Percentiles rank a stretch among this genome's conserved stretches.
Evolutionary conservation across 2,888 invertebrate genomes (phyloP).

Genomic region (Drosophila rubida): DNA sequence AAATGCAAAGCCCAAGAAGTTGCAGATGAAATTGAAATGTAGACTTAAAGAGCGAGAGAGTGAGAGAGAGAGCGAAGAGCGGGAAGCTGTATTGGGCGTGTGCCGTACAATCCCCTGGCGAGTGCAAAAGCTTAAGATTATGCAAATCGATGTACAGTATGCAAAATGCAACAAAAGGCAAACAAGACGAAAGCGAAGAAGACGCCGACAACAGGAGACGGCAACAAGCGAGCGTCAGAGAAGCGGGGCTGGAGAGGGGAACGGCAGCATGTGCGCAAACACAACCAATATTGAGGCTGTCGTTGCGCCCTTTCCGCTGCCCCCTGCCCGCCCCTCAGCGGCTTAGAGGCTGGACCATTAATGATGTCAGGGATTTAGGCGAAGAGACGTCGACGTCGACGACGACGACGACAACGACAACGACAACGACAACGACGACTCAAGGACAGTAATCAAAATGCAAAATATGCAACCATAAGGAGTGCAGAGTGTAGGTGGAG

Average conservation of each 20-base stretch:
- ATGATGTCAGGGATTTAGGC: conserved; percentile 67
- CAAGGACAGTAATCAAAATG: conserved; percentile 55
- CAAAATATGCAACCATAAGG: conserved; percentile 55
- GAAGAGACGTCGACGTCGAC: conserved; percentile 8
- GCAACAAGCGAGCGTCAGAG: neutral
- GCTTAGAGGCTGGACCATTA: conserved; percentile 49
- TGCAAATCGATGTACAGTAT: conserved; percentile 74
- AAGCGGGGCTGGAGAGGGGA: neutral
- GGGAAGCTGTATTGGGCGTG: conserved; percentile 36
- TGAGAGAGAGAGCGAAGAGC: neutral
- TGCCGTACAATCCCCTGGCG: conserved; percentile 54
- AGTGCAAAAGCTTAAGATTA: conserved; percentile 75
- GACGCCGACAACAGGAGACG: neutral
- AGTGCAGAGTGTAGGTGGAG: conserved; percentile 3
- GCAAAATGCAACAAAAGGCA: conserved; percentile 75
- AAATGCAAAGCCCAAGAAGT: conserved; percentile 19
- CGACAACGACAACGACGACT: conserved; percentile 1
- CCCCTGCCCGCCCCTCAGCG: neutral
- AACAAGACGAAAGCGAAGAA: conserved; percentile 29
- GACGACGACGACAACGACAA: neutral
- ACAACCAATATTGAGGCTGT: conserved; percentile 41
- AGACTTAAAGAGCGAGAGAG: conserved; percentile 1
- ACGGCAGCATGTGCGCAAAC: conserved; percentile 30
- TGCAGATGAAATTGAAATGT: conserved; percentile 38
- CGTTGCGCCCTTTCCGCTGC: neutral